Evolutionary conservation across 37 sponge, comb jelly and placozoan species (phyloP), one percentile per base, ranked within the genome.

Genomic region (Aplysina aerophoba): DNA sequence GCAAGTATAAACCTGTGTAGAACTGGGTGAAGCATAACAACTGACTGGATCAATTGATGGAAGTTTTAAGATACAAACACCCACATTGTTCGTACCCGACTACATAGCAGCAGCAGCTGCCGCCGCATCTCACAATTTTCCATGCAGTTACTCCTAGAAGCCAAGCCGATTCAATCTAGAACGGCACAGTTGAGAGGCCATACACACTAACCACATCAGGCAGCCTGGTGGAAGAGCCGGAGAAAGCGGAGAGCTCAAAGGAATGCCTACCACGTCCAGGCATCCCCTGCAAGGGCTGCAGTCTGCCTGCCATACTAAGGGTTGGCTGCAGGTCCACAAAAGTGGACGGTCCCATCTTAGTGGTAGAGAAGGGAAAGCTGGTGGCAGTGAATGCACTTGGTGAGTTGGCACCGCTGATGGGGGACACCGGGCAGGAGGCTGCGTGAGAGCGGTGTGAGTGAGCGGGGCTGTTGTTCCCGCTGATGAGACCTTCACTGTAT

Each of bases 191-290:
- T 36, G 78, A n/a, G 40, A 44, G 11, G 24, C 28, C 27, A 62
- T 62, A 75, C 21, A 75, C 16, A 75, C 78, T 75, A 75, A 75
- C 78, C 78, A 75, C 78, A 22, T 75, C 78, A 16, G 78, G 40
- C 13, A 50, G 71, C 19, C 35, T 30, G 34, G 71, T 35, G 28
- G 71, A 1, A 11, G 71, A 8, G 6, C 50, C 50, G 3, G 50
- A 44, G 31, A 69, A 69, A 16, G 35, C 71, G 0, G 71, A 34
- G 35, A 69, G 34, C 34, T 69, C 78, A 41, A 50, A 75, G n/a
- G 50, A 36, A 25, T 33, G 34, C 6, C 34, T 69, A 17, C 71
- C 71, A 8, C 50, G 50, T 44, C 50, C 50, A 44, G 50, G 50
- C 50, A 44, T 8, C 50, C 50, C 50, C 8, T 44, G 50, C 50